phyloP scores from a whole-genome alignment of 2,113 vertebrate genomes.

The Trematomus loennbergii region DNA sequence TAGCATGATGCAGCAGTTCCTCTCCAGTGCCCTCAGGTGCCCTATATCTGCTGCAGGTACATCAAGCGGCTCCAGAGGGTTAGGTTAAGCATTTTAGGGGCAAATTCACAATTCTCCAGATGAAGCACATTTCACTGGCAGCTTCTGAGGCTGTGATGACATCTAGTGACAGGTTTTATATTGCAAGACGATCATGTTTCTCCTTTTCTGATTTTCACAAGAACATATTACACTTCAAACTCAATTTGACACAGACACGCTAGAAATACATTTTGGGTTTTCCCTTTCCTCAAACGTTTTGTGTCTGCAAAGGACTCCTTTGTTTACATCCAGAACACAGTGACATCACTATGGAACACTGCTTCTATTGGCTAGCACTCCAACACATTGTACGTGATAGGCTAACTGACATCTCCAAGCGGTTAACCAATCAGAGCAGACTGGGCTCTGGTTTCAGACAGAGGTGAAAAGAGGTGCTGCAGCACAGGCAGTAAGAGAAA shows the following conservation, averaged over 20 bases:
- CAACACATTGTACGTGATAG: no score
- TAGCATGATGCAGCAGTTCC: constrained; percentile 8
- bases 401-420: no score
- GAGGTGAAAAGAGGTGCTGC: no score
- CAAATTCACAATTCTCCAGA: constrained; percentile 7
- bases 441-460: no score
- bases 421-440: no score
- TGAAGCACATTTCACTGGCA: background rate
- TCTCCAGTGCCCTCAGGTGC: constrained; percentile 31
- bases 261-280: background rate
- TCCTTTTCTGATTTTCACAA: background rate
- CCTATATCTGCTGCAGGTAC: constrained; percentile 1
- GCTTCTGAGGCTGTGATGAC: constrained; percentile 61
- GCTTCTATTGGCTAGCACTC: no score
- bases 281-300: no score
- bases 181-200: constrained; percentile 23
- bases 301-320: no score
- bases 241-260: background rate
- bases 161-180: constrained; percentile 70
- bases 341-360: no score
- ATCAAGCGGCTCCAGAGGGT: constrained; percentile 14
- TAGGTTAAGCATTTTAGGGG: constrained; percentile 16
- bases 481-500: no score
- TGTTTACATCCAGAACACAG: no score
- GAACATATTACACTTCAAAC: constrained; percentile 1